phyloP scores from a whole-genome alignment of 2,888 invertebrate genomes.

The Agonopterix subpropinquella region DNA sequence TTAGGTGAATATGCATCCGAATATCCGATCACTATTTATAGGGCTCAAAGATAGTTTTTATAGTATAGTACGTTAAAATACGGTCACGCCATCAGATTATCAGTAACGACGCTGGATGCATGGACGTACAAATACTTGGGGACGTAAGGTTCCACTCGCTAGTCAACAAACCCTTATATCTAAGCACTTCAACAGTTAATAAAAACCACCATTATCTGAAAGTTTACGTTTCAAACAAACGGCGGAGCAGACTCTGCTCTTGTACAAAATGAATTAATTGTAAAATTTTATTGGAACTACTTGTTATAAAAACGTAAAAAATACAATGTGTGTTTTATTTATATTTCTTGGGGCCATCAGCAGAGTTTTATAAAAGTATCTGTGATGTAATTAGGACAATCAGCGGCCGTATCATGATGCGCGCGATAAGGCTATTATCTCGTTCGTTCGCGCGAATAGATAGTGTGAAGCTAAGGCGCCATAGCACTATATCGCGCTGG shows the following conservation, averaged over 20 bases:
- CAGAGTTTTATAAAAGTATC: too few species aligned
- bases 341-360: background rate
- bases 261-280: slow-evolving; percentile 66
- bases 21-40: too few species aligned
- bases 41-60: too few species aligned
- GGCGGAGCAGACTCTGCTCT: slow-evolving; percentile 56
- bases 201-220: slow-evolving; percentile 41
- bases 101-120: slow-evolving; percentile 25
- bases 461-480: too few species aligned
- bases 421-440: too few species aligned
- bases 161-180: slow-evolving; percentile 12
- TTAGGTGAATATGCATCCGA: too few species aligned
- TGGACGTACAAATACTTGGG: slow-evolving; percentile 50
- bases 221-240: slow-evolving; percentile 45
- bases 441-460: too few species aligned
- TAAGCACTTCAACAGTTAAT: slow-evolving; percentile 38
- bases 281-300: slow-evolving; percentile 72
- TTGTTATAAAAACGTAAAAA: slow-evolving; percentile 71
- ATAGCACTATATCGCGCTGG: too few species aligned
- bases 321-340: slow-evolving; percentile 35
- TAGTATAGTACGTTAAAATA: too few species aligned
- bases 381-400: too few species aligned
- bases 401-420: too few species aligned
- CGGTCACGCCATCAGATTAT: too few species aligned
- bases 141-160: slow-evolving; percentile 18